Evolutionary conservation across 1,140 invertebrate genomes (phyloP).

Genomic region (Stegodyphus dumicola): DNA sequence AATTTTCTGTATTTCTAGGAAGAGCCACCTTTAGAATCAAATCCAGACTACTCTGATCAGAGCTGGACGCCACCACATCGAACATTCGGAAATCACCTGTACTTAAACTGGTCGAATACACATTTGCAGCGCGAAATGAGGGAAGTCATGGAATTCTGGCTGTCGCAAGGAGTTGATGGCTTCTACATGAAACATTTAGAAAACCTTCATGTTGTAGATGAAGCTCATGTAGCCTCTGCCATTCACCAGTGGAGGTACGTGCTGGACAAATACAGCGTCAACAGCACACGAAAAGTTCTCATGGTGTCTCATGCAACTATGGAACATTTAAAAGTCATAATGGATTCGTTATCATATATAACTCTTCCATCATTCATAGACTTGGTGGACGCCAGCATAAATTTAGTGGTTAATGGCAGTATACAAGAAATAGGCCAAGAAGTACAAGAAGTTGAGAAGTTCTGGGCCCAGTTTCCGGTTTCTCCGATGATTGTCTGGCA

Average conservation of each 20-base stretch:
- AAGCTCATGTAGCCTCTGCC: constrained; percentile 58
- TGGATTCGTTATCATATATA: constrained; percentile 16
- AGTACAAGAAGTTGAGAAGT: constrained; percentile 2
- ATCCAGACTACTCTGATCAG: constrained; percentile 1
- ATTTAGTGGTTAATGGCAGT: constrained; percentile 2
- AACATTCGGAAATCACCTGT: constrained; percentile 51
- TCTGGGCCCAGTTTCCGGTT: constrained; percentile 23
- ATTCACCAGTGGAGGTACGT: constrained; percentile 20
- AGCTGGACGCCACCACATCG: constrained; percentile 43
- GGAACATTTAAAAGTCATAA: neutral
- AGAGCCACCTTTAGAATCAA: constrained; percentile 29
- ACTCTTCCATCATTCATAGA: constrained; percentile 1
- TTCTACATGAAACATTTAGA: constrained; percentile 83
- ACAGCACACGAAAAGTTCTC: constrained; percentile 17
- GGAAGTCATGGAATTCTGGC: constrained; percentile 75
- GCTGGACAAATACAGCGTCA: constrained; percentile 28
- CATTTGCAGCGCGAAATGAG: constrained; percentile 57
- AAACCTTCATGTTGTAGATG: constrained; percentile 70
- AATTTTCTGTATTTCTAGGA: constrained; percentile 10
- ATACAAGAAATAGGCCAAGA: neutral
- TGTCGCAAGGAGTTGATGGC: constrained; percentile 77
- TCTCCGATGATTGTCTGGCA: constrained; percentile 75
- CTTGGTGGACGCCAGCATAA: constrained; percentile 30
- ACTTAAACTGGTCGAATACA: constrained; percentile 62
- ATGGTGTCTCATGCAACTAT: constrained; percentile 31